Evolutionary conservation across 1,140 invertebrate species (phyloP), one percentile per base, ranked within the genome.

Genomic region (Triops longicaudatus): DNA sequence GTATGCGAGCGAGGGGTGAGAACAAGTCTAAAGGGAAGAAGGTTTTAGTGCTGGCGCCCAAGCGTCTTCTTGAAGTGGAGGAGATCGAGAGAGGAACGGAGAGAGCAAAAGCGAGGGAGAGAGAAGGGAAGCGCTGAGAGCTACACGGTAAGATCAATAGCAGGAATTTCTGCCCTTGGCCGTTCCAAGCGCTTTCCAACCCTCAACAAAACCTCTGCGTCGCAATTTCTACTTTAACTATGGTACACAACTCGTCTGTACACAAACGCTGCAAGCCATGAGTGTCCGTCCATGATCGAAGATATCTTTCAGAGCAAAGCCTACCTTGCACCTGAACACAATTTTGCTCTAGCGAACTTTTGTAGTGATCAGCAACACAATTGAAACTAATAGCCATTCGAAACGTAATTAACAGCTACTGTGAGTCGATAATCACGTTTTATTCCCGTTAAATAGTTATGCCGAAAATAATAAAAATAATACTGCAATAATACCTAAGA

Each of bases 21-120:
- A 22, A 22, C n/a, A 63, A 63, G 50, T 63, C 50, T 63, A 63
- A 63, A 63, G 17, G 50, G 50, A 63, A 3, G 50, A 22, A 63
- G 50, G 50, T 63, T 63, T 63, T 63, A 63, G 50, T 63, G 50
- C 14, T 63, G 50, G 50, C n/a, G 50, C 50, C 50, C 50, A 63
- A 63, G 22, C 50, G 14, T 63, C 22, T 63, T 63, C 22, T 22
- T 63, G 50, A 22, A n/a, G 50, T 63, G 50, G 50, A 63, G 50
- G 50, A 63, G 50, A 63, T 14, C 4, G 11, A 5, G 50, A 63
- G 50, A 63, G 22, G 22, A 4, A 63, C 1, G 22, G 50, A 63
- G 50, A 17, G 22, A 63, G 22, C 14, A 12, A 63, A 22, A 10
- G 44, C 2, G 44, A 63, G 44, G 22, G 44, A n/a, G 14, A 63